Evolutionary conservation across 2,113 vertebrate genomes (phyloP), one percentile per base, ranked within the genome.

Genomic region (Pseudopipra pipra): DNA sequence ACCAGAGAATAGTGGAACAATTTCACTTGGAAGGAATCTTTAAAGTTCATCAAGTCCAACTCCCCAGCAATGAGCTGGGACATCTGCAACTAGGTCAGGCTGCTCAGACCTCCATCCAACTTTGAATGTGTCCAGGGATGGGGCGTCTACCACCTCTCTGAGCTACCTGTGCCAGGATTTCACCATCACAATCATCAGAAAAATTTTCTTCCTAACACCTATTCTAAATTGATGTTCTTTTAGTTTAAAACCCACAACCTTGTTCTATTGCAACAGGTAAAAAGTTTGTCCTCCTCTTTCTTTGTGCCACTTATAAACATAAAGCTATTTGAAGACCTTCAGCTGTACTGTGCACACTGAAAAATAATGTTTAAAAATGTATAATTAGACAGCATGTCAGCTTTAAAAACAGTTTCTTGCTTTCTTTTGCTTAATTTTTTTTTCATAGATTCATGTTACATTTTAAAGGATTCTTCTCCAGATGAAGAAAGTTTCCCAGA

Each of bases 91-190:
- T 25, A 30, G 8, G 23, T 30, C 15, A n/a, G 2, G 12, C 4
- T 71, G 11, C 7, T 4, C 31, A 54, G 19, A 71, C 6, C 11
- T 13, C 4, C 0, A 0, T 25, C 7, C 11, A 39, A 3, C 6
- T 11, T 11, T 33, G 15, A 33, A 10, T 30, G 23, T 71, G 52
- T 71, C 22, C 18, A 59, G 30, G 3, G 8, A 28, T 25, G 10
- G 31, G 3, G 35, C 3, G 11, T 44, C 5, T 35, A 17, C 7
- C 6, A 13, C 13, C 11, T 5, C 3, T 47, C 39, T 43, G 30
- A 43, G 5, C 6, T 58, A 24, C 9, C 3, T 46, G 9, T 16
- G 8, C 6, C 10, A 9, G 8, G 12, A 3, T 76, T 81, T 85
- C 19, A 76, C 13, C 0, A 0, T 6, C 6, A 12, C 5, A 8